phyloP scores from a whole-genome alignment of 2,888 invertebrate species.

The Lagria hirta region DNA sequence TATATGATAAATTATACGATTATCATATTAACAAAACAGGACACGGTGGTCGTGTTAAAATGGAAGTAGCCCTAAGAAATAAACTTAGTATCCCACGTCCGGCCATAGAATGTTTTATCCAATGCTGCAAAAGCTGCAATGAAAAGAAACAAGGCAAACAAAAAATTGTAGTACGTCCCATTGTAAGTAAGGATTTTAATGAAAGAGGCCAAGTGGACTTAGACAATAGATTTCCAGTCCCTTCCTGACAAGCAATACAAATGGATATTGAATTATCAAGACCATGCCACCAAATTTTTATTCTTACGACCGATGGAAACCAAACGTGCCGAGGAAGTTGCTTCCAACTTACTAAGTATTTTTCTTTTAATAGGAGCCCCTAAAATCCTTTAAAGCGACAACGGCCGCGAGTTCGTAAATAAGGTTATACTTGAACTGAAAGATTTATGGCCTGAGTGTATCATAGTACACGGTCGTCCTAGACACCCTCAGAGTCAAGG shows the following conservation, averaged over 20 bases:
- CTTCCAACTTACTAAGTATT: slow-evolving; percentile 45
- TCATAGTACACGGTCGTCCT: slow-evolving; percentile 49
- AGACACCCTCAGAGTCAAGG: slow-evolving; percentile 45
- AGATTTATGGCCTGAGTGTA: slow-evolving; percentile 41
- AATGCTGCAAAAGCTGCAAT: slow-evolving; percentile 22
- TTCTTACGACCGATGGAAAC: slow-evolving; percentile 42
- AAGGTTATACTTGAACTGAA: slow-evolving; percentile 36
- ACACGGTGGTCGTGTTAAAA: no score
- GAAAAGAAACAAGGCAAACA: slow-evolving; percentile 18
- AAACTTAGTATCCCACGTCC: slow-evolving; percentile 26
- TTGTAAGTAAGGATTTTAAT: slow-evolving; percentile 36
- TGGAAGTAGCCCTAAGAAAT: no score
- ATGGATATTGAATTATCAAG: slow-evolving; percentile 41
- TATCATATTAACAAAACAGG: no score
- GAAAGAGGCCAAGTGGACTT: slow-evolving; percentile 47
- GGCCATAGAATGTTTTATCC: slow-evolving; percentile 18
- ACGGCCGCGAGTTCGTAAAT: slow-evolving; percentile 44
- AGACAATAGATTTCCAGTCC: slow-evolving; percentile 46
- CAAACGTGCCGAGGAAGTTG: slow-evolving; percentile 46
- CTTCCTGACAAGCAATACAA: slow-evolving; percentile 39
- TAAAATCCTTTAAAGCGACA: slow-evolving; percentile 44
- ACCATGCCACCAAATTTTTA: slow-evolving; percentile 50
- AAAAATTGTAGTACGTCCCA: slow-evolving; percentile 22
- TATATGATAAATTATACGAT: no score
- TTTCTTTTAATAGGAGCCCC: slow-evolving; percentile 49